Conservation (phyloP, 2,113 vertebrate genomes). For the Oplegnathus fasciatus region DNA sequence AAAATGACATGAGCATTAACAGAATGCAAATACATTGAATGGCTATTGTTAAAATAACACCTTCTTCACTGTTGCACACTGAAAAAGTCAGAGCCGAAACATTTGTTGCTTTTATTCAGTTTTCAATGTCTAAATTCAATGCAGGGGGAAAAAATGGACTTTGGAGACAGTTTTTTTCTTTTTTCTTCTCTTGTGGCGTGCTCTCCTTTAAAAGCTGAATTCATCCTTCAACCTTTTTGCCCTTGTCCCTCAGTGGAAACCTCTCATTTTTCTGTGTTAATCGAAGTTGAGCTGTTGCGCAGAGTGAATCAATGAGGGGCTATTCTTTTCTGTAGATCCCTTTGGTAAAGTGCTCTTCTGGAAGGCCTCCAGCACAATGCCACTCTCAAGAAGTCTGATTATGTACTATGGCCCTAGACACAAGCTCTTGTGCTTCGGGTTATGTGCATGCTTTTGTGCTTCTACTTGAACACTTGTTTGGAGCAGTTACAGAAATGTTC, state of each 20-base stretch:
- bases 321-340: constrained; percentile 43
- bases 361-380: constrained; percentile 52
- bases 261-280: constrained; percentile 46
- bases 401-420: constrained; percentile 19
- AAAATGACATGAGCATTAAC: neutral
- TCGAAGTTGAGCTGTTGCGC: constrained; percentile 31
- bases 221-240: constrained; percentile 32
- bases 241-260: constrained; percentile 34
- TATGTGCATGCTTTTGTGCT: neutral
- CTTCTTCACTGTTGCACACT: neutral
- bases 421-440: neutral
- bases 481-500: neutral
- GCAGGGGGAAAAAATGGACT: no score
- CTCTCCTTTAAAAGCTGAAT: neutral
- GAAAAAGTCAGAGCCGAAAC: neutral
- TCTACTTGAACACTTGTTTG: neutral
- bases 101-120: no score
- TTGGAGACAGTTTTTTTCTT: no score
- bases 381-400: constrained; percentile 49
- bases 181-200: no score
- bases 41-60: neutral
- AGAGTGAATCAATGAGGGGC: constrained; percentile 60
- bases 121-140: no score
- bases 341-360: constrained; percentile 57
- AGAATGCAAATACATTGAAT: neutral